These are phyloP conservation scores for Darevskia mixta DNA, from an alignment of 2,797 vertebrate species.

Conservation along the genomic window DNA sequence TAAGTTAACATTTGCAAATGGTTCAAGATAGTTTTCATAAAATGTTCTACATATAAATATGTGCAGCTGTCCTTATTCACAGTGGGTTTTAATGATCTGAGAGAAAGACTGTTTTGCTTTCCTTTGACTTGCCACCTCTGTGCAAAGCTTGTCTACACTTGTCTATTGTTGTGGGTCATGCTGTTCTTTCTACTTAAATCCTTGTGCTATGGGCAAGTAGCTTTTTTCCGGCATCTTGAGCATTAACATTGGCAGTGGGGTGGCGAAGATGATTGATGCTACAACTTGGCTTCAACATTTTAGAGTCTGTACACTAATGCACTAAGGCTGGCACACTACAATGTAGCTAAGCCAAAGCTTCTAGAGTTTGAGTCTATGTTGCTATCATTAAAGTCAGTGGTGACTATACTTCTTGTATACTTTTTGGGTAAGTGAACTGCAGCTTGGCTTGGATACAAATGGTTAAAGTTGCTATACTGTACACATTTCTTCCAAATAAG, in stretches of 20 bases:
- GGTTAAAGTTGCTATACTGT: neutral
- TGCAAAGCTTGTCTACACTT: neutral
- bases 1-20: neutral
- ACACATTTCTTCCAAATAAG: neutral
- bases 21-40: neutral
- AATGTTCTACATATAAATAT: neutral
- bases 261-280: neutral
- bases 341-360: neutral
- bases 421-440: neutral
- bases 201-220: neutral
- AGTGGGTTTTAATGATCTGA: neutral
- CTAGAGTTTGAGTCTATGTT: neutral
- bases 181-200: neutral
- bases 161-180: neutral
- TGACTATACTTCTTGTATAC: neutral
- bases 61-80: neutral
- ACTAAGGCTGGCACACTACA: neutral
- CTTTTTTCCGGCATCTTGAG: neutral
- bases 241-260: neutral
- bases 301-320: neutral
- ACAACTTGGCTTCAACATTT: neutral
- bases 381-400: neutral
- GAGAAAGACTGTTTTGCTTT: neutral
- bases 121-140: neutral
- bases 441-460: neutral